A percentile compares a stretch with the other conserved stretches of the same genome.
phyloP scores from a whole-genome alignment of 2,113 vertebrate genomes.

The Aplodontia rufa region DNA sequence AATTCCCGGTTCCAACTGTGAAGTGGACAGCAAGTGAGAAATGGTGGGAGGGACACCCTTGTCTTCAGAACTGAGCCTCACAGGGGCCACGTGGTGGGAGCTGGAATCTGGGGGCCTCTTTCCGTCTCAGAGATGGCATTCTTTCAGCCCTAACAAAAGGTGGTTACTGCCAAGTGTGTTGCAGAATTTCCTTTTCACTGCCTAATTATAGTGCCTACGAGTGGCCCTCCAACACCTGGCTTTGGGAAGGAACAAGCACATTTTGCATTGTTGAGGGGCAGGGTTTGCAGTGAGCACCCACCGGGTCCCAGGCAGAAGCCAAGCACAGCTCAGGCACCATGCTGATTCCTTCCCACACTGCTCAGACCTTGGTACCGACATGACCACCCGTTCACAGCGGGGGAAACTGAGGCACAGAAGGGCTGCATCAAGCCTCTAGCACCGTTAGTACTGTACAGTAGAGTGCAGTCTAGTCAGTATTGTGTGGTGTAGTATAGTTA shows the following conservation, averaged over 20 bases:
- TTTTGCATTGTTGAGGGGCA: not conserved
- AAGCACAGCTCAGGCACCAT: accelerated
- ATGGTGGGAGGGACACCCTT: not conserved
- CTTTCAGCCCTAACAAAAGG: not conserved
- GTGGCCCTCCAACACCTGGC: not conserved
- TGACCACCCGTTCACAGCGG: not conserved
- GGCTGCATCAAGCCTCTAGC: not conserved
- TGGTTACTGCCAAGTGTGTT: not conserved
- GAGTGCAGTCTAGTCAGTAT: too few relatives aligned
- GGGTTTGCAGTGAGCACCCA: not conserved
- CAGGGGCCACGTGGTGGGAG: not conserved
- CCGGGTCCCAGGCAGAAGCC: accelerated
- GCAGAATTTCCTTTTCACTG: not conserved
- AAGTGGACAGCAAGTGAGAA: not conserved
- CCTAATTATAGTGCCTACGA: not conserved
- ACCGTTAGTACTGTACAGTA: not conserved
- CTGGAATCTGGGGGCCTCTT: not conserved
- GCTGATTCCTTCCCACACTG: not conserved
- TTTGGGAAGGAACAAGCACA: not conserved
- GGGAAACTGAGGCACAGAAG: not conserved
- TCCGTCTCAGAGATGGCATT: not conserved
- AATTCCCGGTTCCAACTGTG: not conserved
- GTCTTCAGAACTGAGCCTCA: not conserved
- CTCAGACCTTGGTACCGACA: not conserved
- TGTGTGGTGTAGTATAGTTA: too few relatives aligned